These are phyloP conservation scores for Actenoides lindsayi DNA, from an alignment of 2,113 vertebrate genomes.

Conservation along the genomic window DNA sequence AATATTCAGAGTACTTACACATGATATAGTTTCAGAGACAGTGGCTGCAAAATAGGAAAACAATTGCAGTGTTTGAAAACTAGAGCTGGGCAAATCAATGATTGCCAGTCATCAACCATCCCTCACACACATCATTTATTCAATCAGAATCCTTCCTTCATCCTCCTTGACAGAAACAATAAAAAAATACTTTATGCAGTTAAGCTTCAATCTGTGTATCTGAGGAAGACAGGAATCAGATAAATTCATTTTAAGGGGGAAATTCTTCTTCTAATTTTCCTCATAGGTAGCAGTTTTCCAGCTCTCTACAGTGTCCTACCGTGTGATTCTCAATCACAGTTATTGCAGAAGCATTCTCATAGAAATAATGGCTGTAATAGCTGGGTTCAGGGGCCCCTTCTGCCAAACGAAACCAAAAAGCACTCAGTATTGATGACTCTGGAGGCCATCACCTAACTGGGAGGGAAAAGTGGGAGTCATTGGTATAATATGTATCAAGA, in stretches of 20 bases:
- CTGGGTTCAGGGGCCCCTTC: not conserved
- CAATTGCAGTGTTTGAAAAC: conserved; percentile 55
- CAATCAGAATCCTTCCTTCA: conserved; percentile 42
- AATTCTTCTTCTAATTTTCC: conserved; percentile 24
- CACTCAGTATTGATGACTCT: not conserved
- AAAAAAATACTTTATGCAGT: conserved; percentile 27
- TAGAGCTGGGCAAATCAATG: conserved; percentile 45
- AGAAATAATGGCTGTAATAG: not conserved
- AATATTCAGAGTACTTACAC: conserved; percentile 53
- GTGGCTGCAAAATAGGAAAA: conserved; percentile 49
- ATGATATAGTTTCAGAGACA: conserved; percentile 35
- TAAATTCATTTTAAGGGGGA: conserved; percentile 50
- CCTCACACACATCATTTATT: conserved; percentile 54
- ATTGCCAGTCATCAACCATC: conserved; percentile 21
- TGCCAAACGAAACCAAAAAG: conserved; percentile 9
- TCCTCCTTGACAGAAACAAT: conserved; percentile 31
- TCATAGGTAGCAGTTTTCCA: not conserved
- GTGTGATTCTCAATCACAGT: not conserved
- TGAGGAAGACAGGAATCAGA: conserved; percentile 40
- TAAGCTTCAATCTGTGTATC: conserved; percentile 35
- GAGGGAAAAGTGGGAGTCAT: not conserved
- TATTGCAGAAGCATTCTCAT: conserved; percentile 8
- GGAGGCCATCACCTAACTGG: not conserved
- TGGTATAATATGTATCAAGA: not conserved
- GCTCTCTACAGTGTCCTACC: not conserved